These are phyloP conservation scores for Mayetiola destructor DNA, from an alignment of 2,888 invertebrate genomes.

Conservation along the genomic window DNA sequence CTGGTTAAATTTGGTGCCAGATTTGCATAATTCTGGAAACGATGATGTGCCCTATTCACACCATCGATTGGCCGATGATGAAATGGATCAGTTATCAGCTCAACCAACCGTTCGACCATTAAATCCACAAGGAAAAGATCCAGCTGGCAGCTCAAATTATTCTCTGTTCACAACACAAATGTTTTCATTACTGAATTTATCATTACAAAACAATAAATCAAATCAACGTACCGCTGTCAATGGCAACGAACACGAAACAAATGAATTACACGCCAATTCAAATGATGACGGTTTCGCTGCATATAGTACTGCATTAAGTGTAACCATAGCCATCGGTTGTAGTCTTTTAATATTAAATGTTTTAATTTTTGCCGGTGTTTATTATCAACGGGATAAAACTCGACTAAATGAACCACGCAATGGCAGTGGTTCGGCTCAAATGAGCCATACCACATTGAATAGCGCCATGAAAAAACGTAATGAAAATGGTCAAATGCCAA, in stretches of 20 bases:
- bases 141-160: constrained; percentile 25
- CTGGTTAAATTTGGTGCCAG: constrained; percentile 90
- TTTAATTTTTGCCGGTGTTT: constrained; percentile 85
- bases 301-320: constrained; percentile 79
- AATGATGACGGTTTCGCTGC: constrained; percentile 73
- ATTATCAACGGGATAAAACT: constrained; percentile 80
- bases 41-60: constrained; percentile 74
- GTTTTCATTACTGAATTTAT: constrained; percentile 33
- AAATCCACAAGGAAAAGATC: constrained; percentile 29
- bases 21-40: constrained; percentile 73
- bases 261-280: constrained; percentile 11
- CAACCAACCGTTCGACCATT: constrained; percentile 39
- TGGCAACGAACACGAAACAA: constrained; percentile 4
- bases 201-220: constrained; percentile 21
- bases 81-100: constrained; percentile 34
- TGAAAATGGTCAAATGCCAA: constrained; percentile 78
- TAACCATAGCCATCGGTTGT: constrained; percentile 89
- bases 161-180: constrained; percentile 35
- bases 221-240: background rate
- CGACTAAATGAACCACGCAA: constrained; percentile 45
- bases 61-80: constrained; percentile 67
- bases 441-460: constrained; percentile 25
- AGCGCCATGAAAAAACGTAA: constrained; percentile 51
- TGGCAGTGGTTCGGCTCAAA: constrained; percentile 26
- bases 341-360: constrained; percentile 83